A percentile compares a stretch with the other conserved stretches of the same genome.
These are phyloP conservation scores for Yasuhikotakia modesta DNA, from an alignment of 2,797 vertebrate genomes.

Conservation along the genomic window DNA sequence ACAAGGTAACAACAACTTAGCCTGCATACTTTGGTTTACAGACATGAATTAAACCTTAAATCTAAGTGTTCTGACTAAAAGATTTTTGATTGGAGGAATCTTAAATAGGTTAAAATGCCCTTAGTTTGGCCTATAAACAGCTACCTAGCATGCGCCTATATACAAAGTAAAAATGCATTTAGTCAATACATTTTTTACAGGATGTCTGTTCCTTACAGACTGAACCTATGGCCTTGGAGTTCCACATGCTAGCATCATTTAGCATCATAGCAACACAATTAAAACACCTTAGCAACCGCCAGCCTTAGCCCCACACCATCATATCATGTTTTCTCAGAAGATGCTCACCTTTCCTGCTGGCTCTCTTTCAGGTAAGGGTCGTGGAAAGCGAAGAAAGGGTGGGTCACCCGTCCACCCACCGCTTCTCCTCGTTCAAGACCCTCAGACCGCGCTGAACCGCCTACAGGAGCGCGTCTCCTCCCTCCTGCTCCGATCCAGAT, in stretches of 20 bases:
- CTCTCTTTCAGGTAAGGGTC: constrained; percentile 73
- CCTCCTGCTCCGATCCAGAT: constrained; percentile 75
- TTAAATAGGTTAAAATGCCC: too few species aligned
- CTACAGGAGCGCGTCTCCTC: constrained; percentile 82
- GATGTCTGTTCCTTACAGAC: too few species aligned
- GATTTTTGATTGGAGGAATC: background rate
- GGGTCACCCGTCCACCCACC: constrained; percentile 69
- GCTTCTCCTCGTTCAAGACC: constrained; percentile 83
- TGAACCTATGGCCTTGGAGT: too few species aligned
- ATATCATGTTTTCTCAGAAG: too few species aligned
- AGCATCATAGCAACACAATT: too few species aligned
- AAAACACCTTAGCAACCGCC: too few species aligned
- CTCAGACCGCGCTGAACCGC: constrained; percentile 68
- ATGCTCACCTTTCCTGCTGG: background rate
- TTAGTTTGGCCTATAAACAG: too few species aligned
- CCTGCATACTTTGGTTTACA: background rate
- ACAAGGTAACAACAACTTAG: background rate
- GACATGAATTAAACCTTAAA: background rate
- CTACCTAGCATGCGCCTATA: too few species aligned
- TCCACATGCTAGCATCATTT: too few species aligned
- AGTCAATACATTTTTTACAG: too few species aligned
- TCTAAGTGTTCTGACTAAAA: background rate
- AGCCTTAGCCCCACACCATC: too few species aligned
- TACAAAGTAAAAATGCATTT: too few species aligned
- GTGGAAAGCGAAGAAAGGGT: constrained; percentile 71